Evolutionary conservation across 2,888 invertebrate genomes (phyloP).

Genomic region (Nysson spinosus): DNA sequence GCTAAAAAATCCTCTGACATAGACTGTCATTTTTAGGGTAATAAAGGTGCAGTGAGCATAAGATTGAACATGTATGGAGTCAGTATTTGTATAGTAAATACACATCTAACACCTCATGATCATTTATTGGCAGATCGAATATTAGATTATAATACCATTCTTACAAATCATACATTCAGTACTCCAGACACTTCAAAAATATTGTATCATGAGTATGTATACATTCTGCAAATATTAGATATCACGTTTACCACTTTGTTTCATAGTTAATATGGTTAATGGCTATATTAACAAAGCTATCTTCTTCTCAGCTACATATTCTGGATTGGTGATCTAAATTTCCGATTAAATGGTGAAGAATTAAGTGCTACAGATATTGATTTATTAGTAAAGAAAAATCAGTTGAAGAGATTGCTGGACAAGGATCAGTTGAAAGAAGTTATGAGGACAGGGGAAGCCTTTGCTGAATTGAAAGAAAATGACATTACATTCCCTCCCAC

Average conservation of each 20-base stretch:
- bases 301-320: slow-evolving; percentile 86
- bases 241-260: neutral
- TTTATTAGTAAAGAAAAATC: slow-evolving; percentile 82
- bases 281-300: neutral
- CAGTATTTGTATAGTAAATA: slow-evolving; percentile 92
- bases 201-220: slow-evolving; percentile 89
- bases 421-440: slow-evolving; percentile 88
- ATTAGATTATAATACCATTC: slow-evolving; percentile 91
- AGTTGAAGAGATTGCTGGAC: slow-evolving; percentile 82
- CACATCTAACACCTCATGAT: slow-evolving; percentile 94
- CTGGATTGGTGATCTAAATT: slow-evolving; percentile 95
- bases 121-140: slow-evolving; percentile 90
- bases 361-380: slow-evolving; percentile 84
- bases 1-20: neutral
- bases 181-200: slow-evolving; percentile 89
- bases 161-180: slow-evolving; percentile 90
- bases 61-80: slow-evolving; percentile 92
- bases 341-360: slow-evolving; percentile 85
- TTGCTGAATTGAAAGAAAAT: slow-evolving; percentile 87
- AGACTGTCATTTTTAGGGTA: slow-evolving; percentile 83
- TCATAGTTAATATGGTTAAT: neutral
- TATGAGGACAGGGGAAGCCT: slow-evolving; percentile 87
- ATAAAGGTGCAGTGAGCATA: slow-evolving; percentile 95
- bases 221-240: slow-evolving; percentile 9
- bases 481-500: slow-evolving; percentile 90